Evolutionary conservation across 2,888 invertebrate species (phyloP), one percentile per base, ranked within the genome.

Genomic region (Crioceris asparagi): DNA sequence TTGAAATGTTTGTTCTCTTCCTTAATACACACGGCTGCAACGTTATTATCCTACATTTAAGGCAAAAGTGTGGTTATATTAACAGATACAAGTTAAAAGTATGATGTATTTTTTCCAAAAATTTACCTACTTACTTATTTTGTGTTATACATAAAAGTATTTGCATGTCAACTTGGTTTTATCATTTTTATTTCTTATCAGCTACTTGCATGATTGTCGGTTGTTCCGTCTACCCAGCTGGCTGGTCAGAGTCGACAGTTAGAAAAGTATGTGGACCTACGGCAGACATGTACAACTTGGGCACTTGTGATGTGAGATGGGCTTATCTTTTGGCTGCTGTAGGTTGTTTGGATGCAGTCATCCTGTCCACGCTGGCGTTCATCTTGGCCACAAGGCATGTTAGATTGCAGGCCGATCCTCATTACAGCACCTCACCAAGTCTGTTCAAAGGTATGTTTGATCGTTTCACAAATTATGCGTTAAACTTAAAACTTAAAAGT

Each of bases 251-350:
- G 35, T 74, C 79, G 2, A 71, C 77, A 39, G 85, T 94, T 19
- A 77, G 81, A 45, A 78, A 80, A 55, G 83, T 93, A 1, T 96
- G 96, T 56, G 91, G 91, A 0, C 29, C 42, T 2, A 75, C 80
- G 8, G 83, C 85, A 1, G 83, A 83, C 53, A 81, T 81, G 52
- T 85, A 79, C 48, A 69, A 73, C 54, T 69, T 73, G 65, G 94
- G 91, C 23, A 77, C 82, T 16, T 96, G 96, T 60, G 83, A 83
- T 44, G 75, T 96, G 36, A 77, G 90, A 54, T 92, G 92, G 92
- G 93, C 93, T 3, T 93, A 88, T 65, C 78, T 93, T 8, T 71
- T 96, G 52, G 93, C 92, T 4, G 83, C 87, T 41, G 90, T 96
- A 44, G 91, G 84, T 1, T 83, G 87, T 37, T 64, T 85, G 49